These are phyloP conservation scores for Noturus placidus DNA, from an alignment of 2,113 vertebrate genomes.

Conservation along the genomic window DNA sequence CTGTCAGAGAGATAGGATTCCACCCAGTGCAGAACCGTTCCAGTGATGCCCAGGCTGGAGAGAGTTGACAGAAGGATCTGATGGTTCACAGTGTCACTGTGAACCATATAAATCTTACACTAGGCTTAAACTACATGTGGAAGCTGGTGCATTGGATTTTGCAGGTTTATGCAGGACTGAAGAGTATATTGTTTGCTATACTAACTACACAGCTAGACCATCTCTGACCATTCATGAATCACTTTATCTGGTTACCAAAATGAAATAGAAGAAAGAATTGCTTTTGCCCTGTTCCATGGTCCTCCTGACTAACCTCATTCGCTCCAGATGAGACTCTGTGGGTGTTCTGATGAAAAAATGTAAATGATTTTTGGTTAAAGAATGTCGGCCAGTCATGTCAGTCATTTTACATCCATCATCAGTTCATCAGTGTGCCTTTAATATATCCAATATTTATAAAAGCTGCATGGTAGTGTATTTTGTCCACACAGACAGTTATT, in stretches of 20 bases:
- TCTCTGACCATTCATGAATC: not conserved
- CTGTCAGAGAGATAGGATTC: too few species aligned
- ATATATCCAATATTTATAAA: not conserved
- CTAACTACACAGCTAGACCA: not conserved
- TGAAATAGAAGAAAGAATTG: not conserved
- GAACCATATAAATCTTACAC: not conserved
- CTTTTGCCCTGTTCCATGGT: not conserved
- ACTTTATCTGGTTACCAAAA: not conserved
- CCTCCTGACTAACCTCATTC: not conserved
- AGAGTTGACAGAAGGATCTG: too few species aligned
- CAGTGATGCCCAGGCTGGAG: too few species aligned
- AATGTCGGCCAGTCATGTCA: not conserved
- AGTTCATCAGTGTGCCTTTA: not conserved
- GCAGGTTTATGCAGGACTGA: not conserved
- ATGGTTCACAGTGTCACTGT: too few species aligned
- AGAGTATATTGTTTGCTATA: not conserved
- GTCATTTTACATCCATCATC: not conserved
- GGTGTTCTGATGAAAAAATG: not conserved
- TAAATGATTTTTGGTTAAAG: not conserved
- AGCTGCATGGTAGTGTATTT: not conserved
- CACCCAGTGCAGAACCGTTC: too few species aligned
- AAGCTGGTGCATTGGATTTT: not conserved
- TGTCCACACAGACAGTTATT: not conserved
- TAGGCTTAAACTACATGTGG: not conserved
- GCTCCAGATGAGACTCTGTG: not conserved